Base-by-base conservation (phyloP, 2,797 vertebrate species). In the Chiloscyllium punctatum region DNA sequence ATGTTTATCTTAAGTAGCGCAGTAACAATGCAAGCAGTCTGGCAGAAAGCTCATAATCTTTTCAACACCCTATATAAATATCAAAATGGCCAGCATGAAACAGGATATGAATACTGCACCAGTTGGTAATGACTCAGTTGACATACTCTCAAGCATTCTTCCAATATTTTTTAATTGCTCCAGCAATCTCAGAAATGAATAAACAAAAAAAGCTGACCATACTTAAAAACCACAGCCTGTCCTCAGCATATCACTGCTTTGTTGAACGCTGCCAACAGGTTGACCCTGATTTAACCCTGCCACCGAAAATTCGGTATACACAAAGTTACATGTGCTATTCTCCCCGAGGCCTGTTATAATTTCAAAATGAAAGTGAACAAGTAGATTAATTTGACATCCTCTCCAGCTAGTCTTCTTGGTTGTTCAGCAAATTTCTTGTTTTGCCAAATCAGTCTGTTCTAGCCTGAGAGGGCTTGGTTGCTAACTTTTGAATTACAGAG, bases 51-150 rank as follows among this genome's bases (percentile, higher is more conserved):
- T 90, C 51, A 90, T 88, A 88, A 88, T 88, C 48, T 57, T 84
- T 90, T 33, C 53, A 62, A 53, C 51, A 90, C 87, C 82, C 87
- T 57, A 33, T 88, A 88, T 57, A 90, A 90, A 62, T 62, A 90
- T 90, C 53, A n/a, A 25, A 90, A 90, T 0, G 11, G 87, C 51
- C 87, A 62, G 53, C 25, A 90, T 84, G 87, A n/a, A 90, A 90
- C 87, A 90, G 87, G 87, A 90, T 90, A 90, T 62, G 53, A 90
- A 62, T 51, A 62, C 87, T 33, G 53, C 53, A 57, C 13, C 51
- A 62, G 3, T 90, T 53, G 51, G 27, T 30, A 90, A 62, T 90
- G 53, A n/a, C 57, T 62, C 87, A 90, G 8, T 53, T 2, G 4
- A 18, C 3, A 11, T 90, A 90, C 18, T 84, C 48, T 84, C 82